These are phyloP conservation scores for Coenobita brevimanus DNA, from an alignment of 1,140 invertebrate species.

Conservation along the genomic window DNA sequence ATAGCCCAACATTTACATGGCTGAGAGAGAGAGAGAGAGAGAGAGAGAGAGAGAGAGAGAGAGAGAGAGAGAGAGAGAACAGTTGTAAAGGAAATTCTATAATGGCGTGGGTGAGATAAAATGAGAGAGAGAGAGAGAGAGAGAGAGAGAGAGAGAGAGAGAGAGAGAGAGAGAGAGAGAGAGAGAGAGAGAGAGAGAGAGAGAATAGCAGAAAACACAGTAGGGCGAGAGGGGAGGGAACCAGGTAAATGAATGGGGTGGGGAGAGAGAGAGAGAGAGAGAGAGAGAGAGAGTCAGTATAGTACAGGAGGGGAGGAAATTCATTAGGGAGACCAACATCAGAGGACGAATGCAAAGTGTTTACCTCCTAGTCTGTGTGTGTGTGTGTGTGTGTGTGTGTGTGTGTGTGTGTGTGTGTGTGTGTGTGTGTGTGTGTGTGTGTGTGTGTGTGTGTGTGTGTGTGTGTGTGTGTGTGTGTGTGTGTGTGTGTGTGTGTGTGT, in stretches of 20 bases:
- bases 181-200: slow-evolving; percentile 20
- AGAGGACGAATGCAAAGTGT: not conserved
- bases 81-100: not conserved
- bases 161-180: slow-evolving; percentile 23
- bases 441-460: not conserved
- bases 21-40: slow-evolving; percentile 20
- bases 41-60: slow-evolving; percentile 20
- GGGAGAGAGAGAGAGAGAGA: not conserved
- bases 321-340: not conserved
- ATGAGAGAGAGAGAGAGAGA: slow-evolving; percentile 1
- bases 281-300: not conserved
- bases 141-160: slow-evolving; percentile 25
- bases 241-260: not conserved
- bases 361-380: slow-evolving; percentile 30
- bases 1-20: too few relatives aligned
- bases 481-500: slow-evolving; percentile 35
- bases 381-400: slow-evolving; percentile 41
- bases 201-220: not conserved
- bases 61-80: slow-evolving; percentile 17
- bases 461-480: slow-evolving; percentile 12
- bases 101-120: not conserved
- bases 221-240: not conserved
- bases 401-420: slow-evolving; percentile 41
- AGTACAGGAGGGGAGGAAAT: not conserved
- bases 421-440: not conserved